phyloP scores from a whole-genome alignment of 1,140 invertebrate species.

The Ostrea denselamellosa region DNA sequence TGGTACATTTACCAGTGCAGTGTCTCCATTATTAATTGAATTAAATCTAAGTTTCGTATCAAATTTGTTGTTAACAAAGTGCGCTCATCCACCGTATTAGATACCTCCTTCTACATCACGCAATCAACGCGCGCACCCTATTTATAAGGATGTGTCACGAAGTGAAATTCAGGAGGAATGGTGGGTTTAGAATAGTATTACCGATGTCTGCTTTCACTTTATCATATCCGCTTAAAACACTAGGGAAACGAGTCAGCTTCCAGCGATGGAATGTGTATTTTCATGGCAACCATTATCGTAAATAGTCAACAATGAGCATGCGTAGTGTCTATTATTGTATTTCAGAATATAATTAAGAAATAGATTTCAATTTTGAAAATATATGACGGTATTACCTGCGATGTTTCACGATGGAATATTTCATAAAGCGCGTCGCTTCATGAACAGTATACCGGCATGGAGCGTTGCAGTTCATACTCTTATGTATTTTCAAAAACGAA shows the following conservation, averaged over 20 bases:
- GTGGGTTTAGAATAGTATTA: neutral
- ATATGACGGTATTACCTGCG: too few relatives aligned
- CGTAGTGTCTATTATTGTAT: neutral
- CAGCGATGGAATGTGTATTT: slow-evolving; percentile 2
- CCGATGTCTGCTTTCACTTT: neutral
- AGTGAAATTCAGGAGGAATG: neutral
- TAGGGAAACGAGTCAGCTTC: neutral
- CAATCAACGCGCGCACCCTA: neutral
- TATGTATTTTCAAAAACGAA: too few relatives aligned
- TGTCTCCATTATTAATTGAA: slow-evolving; percentile 34
- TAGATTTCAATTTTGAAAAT: too few relatives aligned
- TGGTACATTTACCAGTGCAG: slow-evolving; percentile 1
- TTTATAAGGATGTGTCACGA: neutral
- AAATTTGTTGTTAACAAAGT: slow-evolving; percentile 31
- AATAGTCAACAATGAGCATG: neutral
- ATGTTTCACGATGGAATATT: too few relatives aligned
- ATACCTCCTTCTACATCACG: neutral
- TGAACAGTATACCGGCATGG: too few relatives aligned
- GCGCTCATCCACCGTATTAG: neutral
- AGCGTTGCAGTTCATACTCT: too few relatives aligned
- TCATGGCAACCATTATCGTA: neutral
- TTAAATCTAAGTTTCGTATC: slow-evolving; percentile 38
- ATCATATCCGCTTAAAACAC: neutral
- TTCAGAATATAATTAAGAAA: neutral
- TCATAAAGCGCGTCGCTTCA: neutral